phyloP scores from a whole-genome alignment of 2,797 vertebrate species.

The Eidolon dupreanum region DNA sequence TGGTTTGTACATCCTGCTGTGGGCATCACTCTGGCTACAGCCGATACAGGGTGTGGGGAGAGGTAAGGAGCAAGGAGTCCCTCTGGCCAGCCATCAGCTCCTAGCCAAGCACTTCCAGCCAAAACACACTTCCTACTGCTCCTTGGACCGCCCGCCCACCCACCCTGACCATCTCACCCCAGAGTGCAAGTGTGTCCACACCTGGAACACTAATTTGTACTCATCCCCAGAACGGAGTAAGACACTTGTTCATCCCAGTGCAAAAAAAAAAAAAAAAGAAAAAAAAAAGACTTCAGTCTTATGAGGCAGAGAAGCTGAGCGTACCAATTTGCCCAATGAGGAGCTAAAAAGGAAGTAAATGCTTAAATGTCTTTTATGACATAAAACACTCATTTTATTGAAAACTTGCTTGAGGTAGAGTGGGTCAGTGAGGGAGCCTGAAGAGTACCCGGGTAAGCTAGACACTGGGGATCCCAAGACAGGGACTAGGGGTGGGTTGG shows the following conservation, averaged over 20 bases:
- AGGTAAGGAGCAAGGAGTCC: not conserved
- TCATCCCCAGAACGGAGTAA: too few species aligned
- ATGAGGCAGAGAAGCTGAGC: not conserved
- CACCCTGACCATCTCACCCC: not conserved
- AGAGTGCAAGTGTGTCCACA: not conserved
- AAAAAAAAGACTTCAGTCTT: not conserved
- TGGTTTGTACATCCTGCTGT: fast-evolving
- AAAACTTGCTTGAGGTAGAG: not conserved
- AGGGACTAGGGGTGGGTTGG: not conserved
- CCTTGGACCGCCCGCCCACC: too few species aligned
- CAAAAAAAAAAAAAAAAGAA: too few species aligned
- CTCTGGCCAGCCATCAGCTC: not conserved
- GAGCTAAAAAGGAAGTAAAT: not conserved
- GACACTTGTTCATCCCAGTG: not conserved
- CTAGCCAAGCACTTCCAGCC: not conserved
- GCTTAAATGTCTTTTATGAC: not conserved
- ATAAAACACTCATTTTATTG: not conserved
- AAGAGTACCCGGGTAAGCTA: not conserved
- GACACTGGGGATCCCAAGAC: not conserved
- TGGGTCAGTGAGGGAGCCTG: not conserved
- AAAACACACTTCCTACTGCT: too few species aligned
- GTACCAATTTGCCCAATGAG: not conserved
- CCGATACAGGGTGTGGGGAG: too few species aligned
- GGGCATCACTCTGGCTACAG: fast-evolving
- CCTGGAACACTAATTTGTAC: not conserved